These are phyloP conservation scores for Bambusicola thoracicus DNA, from an alignment of 2,113 vertebrate species.

Conservation along the genomic window DNA sequence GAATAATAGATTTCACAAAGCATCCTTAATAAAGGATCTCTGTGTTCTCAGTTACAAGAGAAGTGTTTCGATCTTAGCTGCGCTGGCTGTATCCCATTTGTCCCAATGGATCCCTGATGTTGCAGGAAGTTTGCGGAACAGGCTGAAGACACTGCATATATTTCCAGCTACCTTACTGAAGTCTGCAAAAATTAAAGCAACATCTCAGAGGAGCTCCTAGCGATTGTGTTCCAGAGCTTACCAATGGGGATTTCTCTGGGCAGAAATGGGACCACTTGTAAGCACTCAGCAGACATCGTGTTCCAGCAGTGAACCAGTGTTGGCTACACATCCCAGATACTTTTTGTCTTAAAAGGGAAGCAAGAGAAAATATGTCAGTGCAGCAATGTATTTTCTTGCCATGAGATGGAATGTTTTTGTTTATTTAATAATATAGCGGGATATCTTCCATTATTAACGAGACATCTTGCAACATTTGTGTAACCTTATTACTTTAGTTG, in stretches of 20 bases:
- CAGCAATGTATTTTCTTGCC: conserved; percentile 59
- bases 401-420: background rate
- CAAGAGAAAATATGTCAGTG: conserved; percentile 10
- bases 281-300: background rate
- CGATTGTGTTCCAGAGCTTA: background rate
- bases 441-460: background rate
- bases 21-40: background rate
- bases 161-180: background rate
- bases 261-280: background rate
- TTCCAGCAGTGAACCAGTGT: background rate
- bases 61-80: background rate
- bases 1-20: background rate
- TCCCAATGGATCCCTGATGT: background rate
- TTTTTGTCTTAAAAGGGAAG: conserved; percentile 58
- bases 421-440: background rate
- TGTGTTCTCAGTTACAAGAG: background rate
- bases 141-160: background rate
- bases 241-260: conserved; percentile 5
- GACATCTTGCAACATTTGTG: conserved; percentile 20
- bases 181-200: background rate
- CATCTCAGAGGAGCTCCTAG: background rate
- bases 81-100: background rate
- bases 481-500: conserved; percentile 46
- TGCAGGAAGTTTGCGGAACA: background rate
- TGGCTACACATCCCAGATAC: conserved; percentile 54